A percentile compares a stretch with the other conserved stretches of the same genome.
phyloP scores from a whole-genome alignment of 2,797 vertebrate species.

The Melanotaenia maccullochi region DNA sequence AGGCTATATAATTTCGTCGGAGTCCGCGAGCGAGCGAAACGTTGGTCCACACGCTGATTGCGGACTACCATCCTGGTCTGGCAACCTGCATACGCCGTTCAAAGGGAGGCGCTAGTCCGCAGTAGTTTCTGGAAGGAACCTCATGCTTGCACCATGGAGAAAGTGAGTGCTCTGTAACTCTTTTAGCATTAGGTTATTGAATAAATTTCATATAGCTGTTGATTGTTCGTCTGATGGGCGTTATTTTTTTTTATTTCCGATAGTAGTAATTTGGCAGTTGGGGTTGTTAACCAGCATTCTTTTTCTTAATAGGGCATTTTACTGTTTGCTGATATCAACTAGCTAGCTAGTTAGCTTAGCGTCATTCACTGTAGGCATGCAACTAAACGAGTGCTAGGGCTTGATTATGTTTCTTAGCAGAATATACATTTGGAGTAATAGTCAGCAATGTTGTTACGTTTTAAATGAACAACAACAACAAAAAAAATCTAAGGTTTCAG shows the following conservation, averaged over 20 bases:
- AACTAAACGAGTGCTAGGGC: neutral
- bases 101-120: constrained; percentile 76
- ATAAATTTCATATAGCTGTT: neutral
- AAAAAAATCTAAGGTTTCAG: neutral
- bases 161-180: constrained; percentile 77
- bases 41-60: neutral
- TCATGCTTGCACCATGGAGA: constrained; percentile 85
- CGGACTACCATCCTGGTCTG: constrained; percentile 67
- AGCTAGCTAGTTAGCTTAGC: constrained; percentile 61
- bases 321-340: constrained; percentile 36
- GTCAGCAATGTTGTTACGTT: too few relatives aligned
- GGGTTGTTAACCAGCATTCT: neutral
- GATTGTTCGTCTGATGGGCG: too few relatives aligned
- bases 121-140: constrained; percentile 88
- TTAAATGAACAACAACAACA: rapidly evolving
- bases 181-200: neutral
- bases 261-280: neutral
- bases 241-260: neutral
- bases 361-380: constrained; percentile 18
- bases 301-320: neutral
- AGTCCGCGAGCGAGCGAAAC: neutral
- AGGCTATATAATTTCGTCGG: constrained; percentile 10
- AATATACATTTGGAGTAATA: neutral
- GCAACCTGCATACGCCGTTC: constrained; percentile 61
- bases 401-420: neutral